These are phyloP conservation scores for Augiades crinisus DNA, from an alignment of 2,888 invertebrate genomes.

Conservation along the genomic window DNA sequence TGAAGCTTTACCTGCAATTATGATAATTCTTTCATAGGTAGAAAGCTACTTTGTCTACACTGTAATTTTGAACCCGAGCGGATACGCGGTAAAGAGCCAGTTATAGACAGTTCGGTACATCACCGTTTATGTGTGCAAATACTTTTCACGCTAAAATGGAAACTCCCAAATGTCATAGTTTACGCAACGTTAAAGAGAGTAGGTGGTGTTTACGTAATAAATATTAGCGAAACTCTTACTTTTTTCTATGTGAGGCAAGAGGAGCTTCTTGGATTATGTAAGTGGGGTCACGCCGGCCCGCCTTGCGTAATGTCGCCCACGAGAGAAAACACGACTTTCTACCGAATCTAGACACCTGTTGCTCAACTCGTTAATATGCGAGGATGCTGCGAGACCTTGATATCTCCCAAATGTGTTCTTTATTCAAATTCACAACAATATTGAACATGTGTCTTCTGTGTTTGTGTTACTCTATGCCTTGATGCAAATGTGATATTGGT, in stretches of 20 bases:
- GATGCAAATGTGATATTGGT: no score
- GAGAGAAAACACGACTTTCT: conserved; percentile 69
- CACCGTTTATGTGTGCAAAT: conserved; percentile 18
- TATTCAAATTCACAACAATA: no score
- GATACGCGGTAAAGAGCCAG: no score
- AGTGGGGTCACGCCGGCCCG: conserved; percentile 66
- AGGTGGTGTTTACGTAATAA: conserved; percentile 60
- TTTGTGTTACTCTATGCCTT: no score
- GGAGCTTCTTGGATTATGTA: conserved; percentile 63
- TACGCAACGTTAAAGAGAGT: conserved; percentile 59
- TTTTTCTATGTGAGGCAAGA: conserved; percentile 57
- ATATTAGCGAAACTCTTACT: conserved; percentile 66
- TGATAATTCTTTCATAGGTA: no score
- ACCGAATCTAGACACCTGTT: conserved; percentile 54
- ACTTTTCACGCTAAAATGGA: conserved; percentile 30
- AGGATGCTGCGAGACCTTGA: conserved; percentile 41
- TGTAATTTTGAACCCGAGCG: no score
- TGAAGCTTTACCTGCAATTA: no score
- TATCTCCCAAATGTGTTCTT: no score
- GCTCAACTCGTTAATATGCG: conserved; percentile 43
- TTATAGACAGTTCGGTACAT: conserved; percentile 1
- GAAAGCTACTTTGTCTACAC: no score
- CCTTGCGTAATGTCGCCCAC: conserved; percentile 59
- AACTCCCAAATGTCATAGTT: conserved; percentile 60
- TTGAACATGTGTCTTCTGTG: no score